These are phyloP conservation scores for Lasioglossum lativentre DNA, from an alignment of 2,888 invertebrate genomes.

Conservation along the genomic window DNA sequence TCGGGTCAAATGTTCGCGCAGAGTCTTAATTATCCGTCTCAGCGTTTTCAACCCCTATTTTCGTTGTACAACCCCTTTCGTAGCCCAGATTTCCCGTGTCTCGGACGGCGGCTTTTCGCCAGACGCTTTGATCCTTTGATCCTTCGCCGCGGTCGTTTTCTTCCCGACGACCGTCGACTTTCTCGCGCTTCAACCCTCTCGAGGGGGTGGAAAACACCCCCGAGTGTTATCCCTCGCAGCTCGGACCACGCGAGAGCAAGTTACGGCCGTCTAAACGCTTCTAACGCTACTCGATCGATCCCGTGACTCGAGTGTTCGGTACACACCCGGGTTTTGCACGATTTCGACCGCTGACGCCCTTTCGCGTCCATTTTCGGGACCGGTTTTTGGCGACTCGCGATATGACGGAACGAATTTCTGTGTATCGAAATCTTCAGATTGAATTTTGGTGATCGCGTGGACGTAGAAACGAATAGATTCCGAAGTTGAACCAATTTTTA, in stretches of 20 bases:
- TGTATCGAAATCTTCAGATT: background rate
- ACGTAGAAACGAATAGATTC: background rate
- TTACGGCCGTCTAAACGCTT: constrained; percentile 48
- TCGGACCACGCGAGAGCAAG: constrained; percentile 33
- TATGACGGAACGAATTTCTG: background rate
- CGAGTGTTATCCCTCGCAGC: constrained; percentile 27
- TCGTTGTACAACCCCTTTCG: background rate
- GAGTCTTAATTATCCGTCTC: constrained; percentile 25
- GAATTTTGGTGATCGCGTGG: background rate
- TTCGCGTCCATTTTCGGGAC: background rate
- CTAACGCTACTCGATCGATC: constrained; percentile 51
- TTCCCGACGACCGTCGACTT: background rate
- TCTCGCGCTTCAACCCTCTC: background rate
- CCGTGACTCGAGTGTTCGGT: constrained; percentile 55
- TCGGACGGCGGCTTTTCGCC: background rate
- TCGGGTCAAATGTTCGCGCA: background rate
- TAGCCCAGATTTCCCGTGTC: constrained; percentile 9
- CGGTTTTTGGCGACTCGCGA: background rate
- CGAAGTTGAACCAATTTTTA: background rate
- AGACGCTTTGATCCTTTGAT: constrained; percentile 39
- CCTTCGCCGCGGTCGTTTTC: constrained; percentile 12
- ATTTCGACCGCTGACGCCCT: constrained; percentile 17
- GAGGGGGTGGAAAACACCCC: background rate
- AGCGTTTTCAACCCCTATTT: background rate
- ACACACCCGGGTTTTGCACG: constrained; percentile 16